Evolutionary conservation across 2,888 invertebrate genomes (phyloP), one percentile per base, ranked within the genome.

Genomic region (Gibbula magus): DNA sequence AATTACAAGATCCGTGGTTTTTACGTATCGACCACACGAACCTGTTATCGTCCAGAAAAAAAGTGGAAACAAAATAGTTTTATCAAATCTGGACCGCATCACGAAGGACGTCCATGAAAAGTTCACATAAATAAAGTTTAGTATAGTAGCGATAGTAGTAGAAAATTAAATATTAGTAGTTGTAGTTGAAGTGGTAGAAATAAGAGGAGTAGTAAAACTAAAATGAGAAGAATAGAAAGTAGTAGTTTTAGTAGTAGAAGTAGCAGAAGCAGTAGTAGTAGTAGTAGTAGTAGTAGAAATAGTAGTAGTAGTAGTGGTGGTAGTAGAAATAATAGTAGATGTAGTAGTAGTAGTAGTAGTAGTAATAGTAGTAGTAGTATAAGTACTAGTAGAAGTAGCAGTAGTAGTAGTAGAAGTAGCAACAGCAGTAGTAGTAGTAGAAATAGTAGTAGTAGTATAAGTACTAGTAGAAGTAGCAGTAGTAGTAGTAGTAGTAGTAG

Each of bases 401-500:
- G 22, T 54, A 77, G 25, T 54, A 77, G 29, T 35, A 77, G 8
- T 32, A 77, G 53, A 29, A 77, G 7, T 61, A 77, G 53, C 13
- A 77, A 7, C 25, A 77, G 53, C 56, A 56, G 53, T 61, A 77
- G 29, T 25, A 29, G 53, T 35, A 77, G 53, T 25, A 61, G 22
- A 29, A 77, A n/a, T 54, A 77, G 53, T 61, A 56, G 35, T 25
- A 56, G 53, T 61, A 56, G 53, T 54, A 77, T 22, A 22, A 77
- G 25, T 54, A 77, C 16, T 35, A 77, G 8, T 32, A 77, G 53
- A 29, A 77, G 7, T 61, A 77, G 53, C 13, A 77, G 20, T 56
- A 77, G 53, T 77, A 56, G 53, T 61, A 77, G 25, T 77, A 77
- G 8, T 77, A 77, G 22, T 77, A 77, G 3, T 56, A 77, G 53